Evolutionary conservation across 2,113 vertebrate genomes (phyloP), one percentile per base, ranked within the genome.

Genomic region (Blennius ocellaris): DNA sequence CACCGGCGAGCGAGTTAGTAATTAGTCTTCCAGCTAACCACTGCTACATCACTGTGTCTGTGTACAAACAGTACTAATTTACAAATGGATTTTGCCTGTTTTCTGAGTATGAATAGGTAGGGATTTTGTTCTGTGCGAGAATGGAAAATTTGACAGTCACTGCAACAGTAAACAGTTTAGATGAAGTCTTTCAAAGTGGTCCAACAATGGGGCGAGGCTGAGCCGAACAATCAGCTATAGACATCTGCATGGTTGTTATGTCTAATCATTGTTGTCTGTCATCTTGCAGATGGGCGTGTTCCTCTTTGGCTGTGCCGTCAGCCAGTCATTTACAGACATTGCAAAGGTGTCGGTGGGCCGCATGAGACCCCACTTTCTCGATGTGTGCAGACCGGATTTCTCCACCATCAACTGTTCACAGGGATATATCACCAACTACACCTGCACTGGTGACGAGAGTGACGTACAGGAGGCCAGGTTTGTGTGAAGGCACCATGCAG

Each of bases 281-380:
- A 0, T 69, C 11, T 69, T 73, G 17, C 83, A 99, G 91, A 94
- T 99, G 80, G 98, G 98, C 0, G 96, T 97, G 86, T 99, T 99
- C 47, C 94, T 97, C 80, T 99, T 99, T 0, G 97, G 97, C 87
- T 98, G 97, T 0, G 97, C 97, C 55, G 92, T 98, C 89, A 99
- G 98, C 93, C 98, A 99, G 90, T 99, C 97, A 12, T 97, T 99
- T 92, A 99, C 98, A 16, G 97, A 99, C 94, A 98, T 99, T 40
- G 98, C 97, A 78, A 99, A 99, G 89, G 97, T 99, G 86, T 97
- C 98, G 0, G 96, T 99, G n/a, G 98, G 98, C 15, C 96, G 98
- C 38, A 93, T 99, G 94, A 92, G 98, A 75, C 98, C 98, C 0
- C 97, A 99, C 88, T 99, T 99, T 90, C 61, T 99, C 66, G 94